Base-by-base conservation (phyloP, 1,140 invertebrate genomes). In the Nixonia krombeini region DNA sequence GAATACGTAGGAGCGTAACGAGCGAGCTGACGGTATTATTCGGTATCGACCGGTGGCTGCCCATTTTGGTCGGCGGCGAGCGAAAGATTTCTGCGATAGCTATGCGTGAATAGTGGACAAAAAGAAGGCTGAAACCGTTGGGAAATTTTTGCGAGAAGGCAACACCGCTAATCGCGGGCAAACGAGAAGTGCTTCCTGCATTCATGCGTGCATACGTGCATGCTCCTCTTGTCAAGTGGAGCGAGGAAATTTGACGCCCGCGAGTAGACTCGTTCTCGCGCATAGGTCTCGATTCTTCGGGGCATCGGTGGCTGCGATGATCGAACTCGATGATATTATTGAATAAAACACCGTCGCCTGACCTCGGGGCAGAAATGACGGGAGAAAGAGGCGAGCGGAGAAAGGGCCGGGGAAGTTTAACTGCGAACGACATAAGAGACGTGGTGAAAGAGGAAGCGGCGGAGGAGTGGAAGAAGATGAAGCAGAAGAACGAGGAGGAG, bases 171-270 rank as follows among this genome's bases (percentile, higher is more conserved):
- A 57, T 49, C 38, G 17, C 12, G 37, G 23, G 12, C 18, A 42
- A 70, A 66, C 61, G 49, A 62, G 62, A 57, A 70, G 56, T 12
- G 57, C 61, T 68, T 72, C 70, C 70, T 72, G 59, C 51, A 61
- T 35, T 35, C 23, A 49, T 28, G n/a, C 7, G 29, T 31, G 33
- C 26, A 15, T 38, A 40, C 44, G 28, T 51, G 46, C 47, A 25
- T 49, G 61, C 65, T 65, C 63, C 45, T 70, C 59, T 59, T 61
- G 56, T 68, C 69, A 67, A 72, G 44, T 72, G 58, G 71, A 62
- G 63, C 61, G 56, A 62, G 33, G 55, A 70, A n/a, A 66, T 69
- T 70, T 67, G 59, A 70, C 57, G 42, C 37, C 41, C 44, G 41
- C 29, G 9, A 61, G 41, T 65, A 62, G 61, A 66, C 64, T 68